Base-by-base conservation (phyloP, 2,888 invertebrate species). In the Cryptophagus acutangulus region DNA sequence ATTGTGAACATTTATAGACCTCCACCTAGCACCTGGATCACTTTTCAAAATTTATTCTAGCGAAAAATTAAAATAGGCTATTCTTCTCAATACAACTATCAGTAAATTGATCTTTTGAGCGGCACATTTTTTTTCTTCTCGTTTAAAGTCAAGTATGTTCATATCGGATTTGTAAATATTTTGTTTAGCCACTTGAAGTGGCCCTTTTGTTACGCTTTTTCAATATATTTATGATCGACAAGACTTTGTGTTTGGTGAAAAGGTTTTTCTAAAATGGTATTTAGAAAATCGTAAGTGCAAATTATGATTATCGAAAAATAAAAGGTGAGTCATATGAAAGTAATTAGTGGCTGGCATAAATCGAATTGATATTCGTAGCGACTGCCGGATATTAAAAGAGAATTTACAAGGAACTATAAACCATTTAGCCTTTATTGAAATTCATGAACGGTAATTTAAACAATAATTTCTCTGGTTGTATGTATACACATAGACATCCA, bases 331-430 rank as follows among this genome's bases (percentile, higher is more conserved):
- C n/a, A n/a, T n/a, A n/a, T n/a, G n/a, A n/a, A n/a, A n/a, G n/a
- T n/a, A n/a, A n/a, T n/a, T n/a, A n/a, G n/a, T n/a, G n/a, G n/a
- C n/a, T n/a, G n/a, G n/a, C n/a, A n/a, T n/a, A n/a, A n/a, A n/a
- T n/a, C n/a, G n/a, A n/a, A n/a, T n/a, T n/a, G n/a, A n/a, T 42
- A 50, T 50, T 45, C 50, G 12, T 16, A 18, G n/a, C 41, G 33
- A 25, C 20, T 31, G 38, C 48, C 45, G 51, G 48, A 51, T 51
- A 51, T 51, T 51, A 51, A 47, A 47, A 40, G 36, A 39, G 35
- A 49, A 37, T 49, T 51, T 49, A 51, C 51, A 49, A 44, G 41
- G 45, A 51, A 48, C 48, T 45, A 51, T 51, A 42, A 51, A 48
- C 30, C 43, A 40, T 43, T 43, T 40, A 40, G 16, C 17, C 38